phyloP scores from a whole-genome alignment of 2,888 invertebrate genomes.

The Andrena marginata region DNA sequence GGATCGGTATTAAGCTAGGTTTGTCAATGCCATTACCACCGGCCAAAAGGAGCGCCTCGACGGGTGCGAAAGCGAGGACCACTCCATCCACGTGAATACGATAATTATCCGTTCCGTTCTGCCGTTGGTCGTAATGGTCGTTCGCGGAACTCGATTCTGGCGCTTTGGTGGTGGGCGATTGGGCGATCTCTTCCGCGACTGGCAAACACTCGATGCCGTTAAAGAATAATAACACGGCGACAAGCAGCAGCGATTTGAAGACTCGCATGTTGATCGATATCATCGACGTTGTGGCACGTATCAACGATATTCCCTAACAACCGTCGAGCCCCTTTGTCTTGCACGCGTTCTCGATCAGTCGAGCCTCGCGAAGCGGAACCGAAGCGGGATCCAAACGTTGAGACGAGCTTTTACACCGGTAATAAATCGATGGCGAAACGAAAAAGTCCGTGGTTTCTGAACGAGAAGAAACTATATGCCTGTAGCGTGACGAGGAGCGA shows the following conservation, averaged over 20 bases:
- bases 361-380: background rate
- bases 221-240: constrained; percentile 41
- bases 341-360: background rate
- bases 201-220: constrained; percentile 51
- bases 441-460: constrained; percentile 8
- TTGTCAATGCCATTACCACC: constrained; percentile 83
- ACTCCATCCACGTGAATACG: constrained; percentile 90
- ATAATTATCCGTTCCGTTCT: constrained; percentile 92
- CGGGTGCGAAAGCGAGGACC: constrained; percentile 89
- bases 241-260: constrained; percentile 74
- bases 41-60: constrained; percentile 87
- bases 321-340: background rate
- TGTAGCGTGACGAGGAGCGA: constrained; percentile 34
- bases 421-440: constrained; percentile 8
- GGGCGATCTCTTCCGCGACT: constrained; percentile 38
- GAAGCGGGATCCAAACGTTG: background rate
- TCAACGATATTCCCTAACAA: background rate
- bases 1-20: constrained; percentile 54
- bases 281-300: constrained; percentile 48
- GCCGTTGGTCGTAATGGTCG: constrained; percentile 89
- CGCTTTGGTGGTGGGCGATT: constrained; percentile 6
- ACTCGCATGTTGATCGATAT: constrained; percentile 79
- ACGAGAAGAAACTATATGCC: constrained; percentile 10
- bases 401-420: too few species aligned
- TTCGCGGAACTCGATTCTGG: background rate